phyloP scores from a whole-genome alignment of 2,888 invertebrate genomes.

The Cephus pulcher region DNA sequence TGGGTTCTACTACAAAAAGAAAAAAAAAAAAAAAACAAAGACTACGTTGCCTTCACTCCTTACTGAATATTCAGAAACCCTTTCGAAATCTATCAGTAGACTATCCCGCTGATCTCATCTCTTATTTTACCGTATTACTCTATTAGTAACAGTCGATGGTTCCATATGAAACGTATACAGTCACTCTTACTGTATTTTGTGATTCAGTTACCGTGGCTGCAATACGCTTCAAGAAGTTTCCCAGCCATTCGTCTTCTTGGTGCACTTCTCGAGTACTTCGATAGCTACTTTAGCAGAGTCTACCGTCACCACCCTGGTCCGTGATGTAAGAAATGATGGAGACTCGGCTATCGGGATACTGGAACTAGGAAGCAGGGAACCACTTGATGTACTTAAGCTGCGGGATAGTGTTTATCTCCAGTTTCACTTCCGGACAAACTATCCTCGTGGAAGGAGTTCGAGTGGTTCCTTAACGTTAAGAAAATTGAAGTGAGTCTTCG shows the following conservation, averaged over 20 bases:
- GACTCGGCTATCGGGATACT: neutral
- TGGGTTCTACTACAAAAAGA: neutral
- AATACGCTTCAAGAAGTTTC: neutral
- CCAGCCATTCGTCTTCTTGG: neutral
- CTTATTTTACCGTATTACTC: neutral
- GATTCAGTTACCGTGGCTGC: neutral
- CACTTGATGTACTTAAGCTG: neutral
- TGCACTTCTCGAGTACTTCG: neutral
- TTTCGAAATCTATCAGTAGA: neutral
- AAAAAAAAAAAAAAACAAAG: neutral
- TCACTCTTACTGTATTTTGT: neutral
- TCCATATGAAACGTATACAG: neutral
- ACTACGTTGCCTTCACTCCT: neutral
- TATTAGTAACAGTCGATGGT: neutral
- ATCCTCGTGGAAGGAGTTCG: constrained; percentile 28
- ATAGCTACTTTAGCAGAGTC: neutral
- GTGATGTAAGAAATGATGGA: neutral
- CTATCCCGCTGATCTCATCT: neutral
- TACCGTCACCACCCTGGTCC: neutral
- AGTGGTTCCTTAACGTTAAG: constrained; percentile 28
- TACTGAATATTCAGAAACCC: neutral
- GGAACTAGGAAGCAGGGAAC: neutral
- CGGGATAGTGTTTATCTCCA: constrained; percentile 27
- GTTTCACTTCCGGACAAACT: constrained; percentile 25
- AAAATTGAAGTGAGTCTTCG: constrained; percentile 29